phyloP scores from a whole-genome alignment of 2,113 vertebrate species.

The Balaenoptera acutorostrata region DNA sequence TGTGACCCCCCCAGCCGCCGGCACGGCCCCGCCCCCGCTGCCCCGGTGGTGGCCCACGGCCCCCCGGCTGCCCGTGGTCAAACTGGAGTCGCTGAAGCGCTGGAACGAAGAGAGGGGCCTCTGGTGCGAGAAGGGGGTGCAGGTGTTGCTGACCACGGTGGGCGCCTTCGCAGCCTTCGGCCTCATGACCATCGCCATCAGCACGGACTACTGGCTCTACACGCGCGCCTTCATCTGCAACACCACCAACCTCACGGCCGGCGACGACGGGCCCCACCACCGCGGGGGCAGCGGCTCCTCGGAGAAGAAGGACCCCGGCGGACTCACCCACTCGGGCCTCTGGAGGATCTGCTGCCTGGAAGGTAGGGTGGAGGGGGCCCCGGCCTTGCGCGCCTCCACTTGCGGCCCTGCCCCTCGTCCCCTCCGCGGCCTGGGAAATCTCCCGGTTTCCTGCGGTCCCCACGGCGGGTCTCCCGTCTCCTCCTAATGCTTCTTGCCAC shows the following conservation, averaged over 20 bases:
- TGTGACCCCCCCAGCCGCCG: conserved; percentile 55
- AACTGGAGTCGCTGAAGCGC: conserved; percentile 80
- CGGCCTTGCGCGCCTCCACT: background rate
- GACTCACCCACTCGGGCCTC: conserved; percentile 93
- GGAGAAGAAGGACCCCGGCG: conserved; percentile 89
- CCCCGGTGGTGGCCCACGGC: conserved; percentile 75
- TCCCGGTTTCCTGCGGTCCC: background rate
- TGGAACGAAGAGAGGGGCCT: conserved; percentile 85
- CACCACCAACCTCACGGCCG: conserved; percentile 88
- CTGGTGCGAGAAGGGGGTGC: conserved; percentile 95
- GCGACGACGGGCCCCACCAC: conserved; percentile 84
- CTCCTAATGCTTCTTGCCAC: no score
- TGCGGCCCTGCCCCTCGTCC: background rate
- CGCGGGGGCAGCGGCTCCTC: conserved; percentile 23
- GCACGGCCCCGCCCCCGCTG: conserved; percentile 71
- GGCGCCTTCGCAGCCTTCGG: conserved; percentile 95
- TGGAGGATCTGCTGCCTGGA: conserved; percentile 96
- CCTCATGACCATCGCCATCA: conserved; percentile 96
- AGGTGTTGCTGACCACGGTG: conserved; percentile 92
- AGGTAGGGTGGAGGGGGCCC: conserved; percentile 79
- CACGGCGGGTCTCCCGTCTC: rapidly evolving
- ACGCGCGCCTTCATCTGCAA: conserved; percentile 94
- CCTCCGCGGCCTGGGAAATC: background rate
- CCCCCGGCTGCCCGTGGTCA: conserved; percentile 71
- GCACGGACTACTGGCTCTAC: conserved; percentile 97